Base-by-base conservation (phyloP, 2,113 vertebrate genomes). In the Poeciliopsis turrubarensis region DNA sequence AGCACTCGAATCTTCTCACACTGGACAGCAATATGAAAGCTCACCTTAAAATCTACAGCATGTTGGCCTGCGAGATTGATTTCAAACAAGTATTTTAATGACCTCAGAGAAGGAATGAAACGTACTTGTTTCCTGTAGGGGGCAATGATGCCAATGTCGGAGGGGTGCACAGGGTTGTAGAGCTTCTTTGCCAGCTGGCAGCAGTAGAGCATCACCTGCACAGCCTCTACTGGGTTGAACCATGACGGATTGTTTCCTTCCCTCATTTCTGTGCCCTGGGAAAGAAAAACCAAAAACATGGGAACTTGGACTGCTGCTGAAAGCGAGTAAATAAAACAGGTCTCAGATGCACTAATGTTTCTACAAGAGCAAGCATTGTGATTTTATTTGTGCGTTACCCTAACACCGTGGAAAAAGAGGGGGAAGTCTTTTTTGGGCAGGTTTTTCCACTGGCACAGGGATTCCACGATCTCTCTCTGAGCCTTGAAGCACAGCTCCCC, bases 221-320 rank as follows among this genome's bases (percentile, higher is more conserved):
- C 97, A 0, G 97, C 97, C 82, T 99, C 97, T 0, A 90, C 86
- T 1, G 98, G 95, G 79, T 98, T 99, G 89, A 99, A 99, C 98
- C 97, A 97, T 0, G 97, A 99, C 0, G 96, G 96, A 87, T 95
- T 98, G 62, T 30, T 89, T 27, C 96, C 94, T 89, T 99, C 98
- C 5, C 96, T 95, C 77, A 95, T 94, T 92, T 99, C 97, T 3
- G 3, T 94, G 39, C 97, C 97, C 97, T 98, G 79, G 0, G 54
- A 25, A 3, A 79, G 41, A 81, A 22, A 0, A 68, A 39, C 65
- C 51, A 12, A 5, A 15, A 72, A 71, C 17, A 6, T 29, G 4
- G 12, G n/a, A 47, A 29, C 5, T 26, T 12, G 32, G 32, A 25
- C 19, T 47, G 32, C 41, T 5, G 11, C 51, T 14, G 10, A 44